Conservation (phyloP, 1,140 invertebrate species). For the Heliothis virescens region DNA sequence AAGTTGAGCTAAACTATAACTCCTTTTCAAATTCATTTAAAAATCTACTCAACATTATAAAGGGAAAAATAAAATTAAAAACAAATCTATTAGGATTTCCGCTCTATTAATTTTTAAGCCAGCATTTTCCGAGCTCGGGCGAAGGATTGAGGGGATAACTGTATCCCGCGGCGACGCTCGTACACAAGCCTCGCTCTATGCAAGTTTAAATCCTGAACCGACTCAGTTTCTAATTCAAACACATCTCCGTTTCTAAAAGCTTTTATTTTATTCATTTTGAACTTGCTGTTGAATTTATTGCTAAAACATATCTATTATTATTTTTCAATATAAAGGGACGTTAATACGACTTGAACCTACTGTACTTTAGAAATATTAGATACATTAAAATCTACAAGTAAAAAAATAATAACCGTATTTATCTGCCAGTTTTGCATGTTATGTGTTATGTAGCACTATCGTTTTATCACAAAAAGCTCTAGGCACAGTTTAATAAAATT, state of each 20-base stretch:
- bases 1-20: too few relatives aligned
- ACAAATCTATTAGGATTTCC: slow-evolving; percentile 14
- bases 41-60: background rate
- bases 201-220: slow-evolving; percentile 4
- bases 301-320: too few relatives aligned
- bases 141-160: background rate
- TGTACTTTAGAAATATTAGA: too few relatives aligned
- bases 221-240: slow-evolving; percentile 34
- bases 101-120: slow-evolving; percentile 30
- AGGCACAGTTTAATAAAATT: too few relatives aligned
- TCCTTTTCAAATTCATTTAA: background rate
- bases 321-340: too few relatives aligned
- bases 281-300: too few relatives aligned
- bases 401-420: too few relatives aligned
- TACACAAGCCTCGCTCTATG: slow-evolving; percentile 3
- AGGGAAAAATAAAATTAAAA: slow-evolving; percentile 14
- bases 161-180: slow-evolving; percentile 12
- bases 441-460: too few relatives aligned
- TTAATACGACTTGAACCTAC: too few relatives aligned
- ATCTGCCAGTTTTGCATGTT: too few relatives aligned
- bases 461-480: too few relatives aligned
- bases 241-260: background rate
- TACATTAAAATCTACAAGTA: too few relatives aligned
- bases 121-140: slow-evolving; percentile 8
- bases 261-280: background rate